Evolutionary conservation across 2,888 invertebrate genomes (phyloP).

Genomic region (Hybos culiciformis): DNA sequence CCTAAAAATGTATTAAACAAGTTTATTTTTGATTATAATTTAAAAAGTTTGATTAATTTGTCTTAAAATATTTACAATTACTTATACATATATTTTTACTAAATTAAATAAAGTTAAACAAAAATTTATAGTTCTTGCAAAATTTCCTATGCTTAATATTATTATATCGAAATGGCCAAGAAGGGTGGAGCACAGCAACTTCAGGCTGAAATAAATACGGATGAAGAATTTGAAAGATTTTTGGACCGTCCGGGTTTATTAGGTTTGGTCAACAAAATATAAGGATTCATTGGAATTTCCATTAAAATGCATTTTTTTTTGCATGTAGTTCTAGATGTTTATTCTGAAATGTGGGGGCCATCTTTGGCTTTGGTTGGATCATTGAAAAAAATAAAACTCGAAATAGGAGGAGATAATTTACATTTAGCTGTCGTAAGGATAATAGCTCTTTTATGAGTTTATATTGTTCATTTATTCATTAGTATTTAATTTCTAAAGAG

Average conservation of each 20-base stretch:
- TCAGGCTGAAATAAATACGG: constrained; percentile 59
- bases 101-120: too few relatives aligned
- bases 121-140: too few relatives aligned
- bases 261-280: too few relatives aligned
- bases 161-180: constrained; percentile 41
- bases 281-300: neutral
- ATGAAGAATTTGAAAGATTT: constrained; percentile 71
- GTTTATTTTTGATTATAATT: too few relatives aligned
- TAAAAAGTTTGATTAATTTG: too few relatives aligned
- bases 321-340: constrained; percentile 66
- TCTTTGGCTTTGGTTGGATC: constrained; percentile 73
- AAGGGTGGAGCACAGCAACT: constrained; percentile 58
- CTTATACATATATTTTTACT: too few relatives aligned
- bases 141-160: too few relatives aligned
- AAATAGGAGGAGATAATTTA: constrained; percentile 67
- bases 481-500: too few relatives aligned
- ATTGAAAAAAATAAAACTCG: constrained; percentile 74
- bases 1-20: too few relatives aligned
- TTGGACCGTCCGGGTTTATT: constrained; percentile 55
- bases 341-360: constrained; percentile 85
- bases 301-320: neutral
- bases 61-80: too few relatives aligned
- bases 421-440: constrained; percentile 49
- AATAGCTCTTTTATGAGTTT: neutral
- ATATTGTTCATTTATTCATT: too few relatives aligned